phyloP scores from a whole-genome alignment of 2,888 invertebrate genomes.

The Carpatolechia fugitivella region DNA sequence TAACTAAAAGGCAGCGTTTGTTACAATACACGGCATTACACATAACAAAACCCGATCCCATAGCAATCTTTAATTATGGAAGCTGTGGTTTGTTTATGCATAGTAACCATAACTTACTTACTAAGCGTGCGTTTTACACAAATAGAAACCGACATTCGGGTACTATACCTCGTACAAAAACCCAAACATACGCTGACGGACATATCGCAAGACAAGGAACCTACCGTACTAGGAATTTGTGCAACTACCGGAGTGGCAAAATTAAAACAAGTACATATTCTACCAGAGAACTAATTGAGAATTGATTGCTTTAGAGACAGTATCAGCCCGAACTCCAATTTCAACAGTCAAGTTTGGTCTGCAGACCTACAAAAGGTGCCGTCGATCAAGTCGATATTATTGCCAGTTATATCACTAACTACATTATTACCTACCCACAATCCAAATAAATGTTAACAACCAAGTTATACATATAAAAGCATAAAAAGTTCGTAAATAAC shows the following conservation, averaged over 20 bases:
- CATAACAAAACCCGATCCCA: background rate
- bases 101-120: constrained; percentile 33
- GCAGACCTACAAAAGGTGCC: background rate
- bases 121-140: constrained; percentile 37
- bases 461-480: constrained; percentile 64
- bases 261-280: background rate
- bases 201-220: constrained; percentile 17
- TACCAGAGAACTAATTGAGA: background rate
- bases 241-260: constrained; percentile 10
- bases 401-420: constrained; percentile 30
- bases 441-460: constrained; percentile 63
- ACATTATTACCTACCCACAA: constrained; percentile 61
- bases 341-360: background rate
- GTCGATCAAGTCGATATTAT: constrained; percentile 15
- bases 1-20: constrained; percentile 48
- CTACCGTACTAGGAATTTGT: constrained; percentile 19
- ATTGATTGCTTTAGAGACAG: background rate
- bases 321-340: background rate
- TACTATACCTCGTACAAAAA: constrained; percentile 38
- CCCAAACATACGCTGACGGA: constrained; percentile 6
- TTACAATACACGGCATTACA: constrained; percentile 23
- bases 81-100: background rate
- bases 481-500: constrained; percentile 53
- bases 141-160: constrained; percentile 38
- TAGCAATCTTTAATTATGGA: background rate